These are phyloP conservation scores for Vombatus ursinus DNA, from an alignment of 2,113 vertebrate species.

Conservation along the genomic window DNA sequence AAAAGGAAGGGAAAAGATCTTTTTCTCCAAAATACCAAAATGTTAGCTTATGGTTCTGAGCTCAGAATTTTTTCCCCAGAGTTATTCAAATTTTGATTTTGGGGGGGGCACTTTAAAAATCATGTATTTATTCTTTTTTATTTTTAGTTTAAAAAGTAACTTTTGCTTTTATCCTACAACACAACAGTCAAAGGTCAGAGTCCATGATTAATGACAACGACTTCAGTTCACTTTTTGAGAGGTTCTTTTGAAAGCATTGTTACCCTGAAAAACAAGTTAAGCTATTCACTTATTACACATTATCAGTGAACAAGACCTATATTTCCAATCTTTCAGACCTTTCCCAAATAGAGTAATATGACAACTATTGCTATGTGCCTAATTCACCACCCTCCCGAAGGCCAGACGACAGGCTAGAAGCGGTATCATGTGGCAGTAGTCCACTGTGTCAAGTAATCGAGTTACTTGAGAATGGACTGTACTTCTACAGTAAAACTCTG, in stretches of 20 bases:
- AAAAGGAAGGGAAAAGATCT: background rate
- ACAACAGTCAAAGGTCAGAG: background rate
- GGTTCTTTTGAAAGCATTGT: background rate
- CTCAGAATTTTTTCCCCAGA: constrained; percentile 17
- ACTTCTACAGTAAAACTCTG: background rate
- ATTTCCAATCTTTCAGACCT: background rate
- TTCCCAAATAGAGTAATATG: background rate
- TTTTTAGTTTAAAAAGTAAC: background rate
- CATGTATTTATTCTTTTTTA: background rate
- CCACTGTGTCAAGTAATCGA: constrained; percentile 19
- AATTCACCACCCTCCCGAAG: background rate
- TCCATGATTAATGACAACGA: background rate
- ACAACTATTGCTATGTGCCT: background rate
- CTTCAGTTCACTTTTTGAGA: background rate
- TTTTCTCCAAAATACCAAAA: constrained; percentile 45
- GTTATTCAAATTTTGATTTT: constrained; percentile 26
- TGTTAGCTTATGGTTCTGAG: constrained; percentile 32
- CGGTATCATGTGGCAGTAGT: too few species aligned
- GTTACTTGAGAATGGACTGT: constrained; percentile 4
- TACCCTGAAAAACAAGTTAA: background rate
- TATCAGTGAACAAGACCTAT: background rate
- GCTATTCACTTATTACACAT: background rate
- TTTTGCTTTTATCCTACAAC: background rate
- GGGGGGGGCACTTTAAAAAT: constrained; percentile 8
- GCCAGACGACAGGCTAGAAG: background rate